phyloP scores from a whole-genome alignment of 2,888 invertebrate genomes.

The Lymantria monacha region DNA sequence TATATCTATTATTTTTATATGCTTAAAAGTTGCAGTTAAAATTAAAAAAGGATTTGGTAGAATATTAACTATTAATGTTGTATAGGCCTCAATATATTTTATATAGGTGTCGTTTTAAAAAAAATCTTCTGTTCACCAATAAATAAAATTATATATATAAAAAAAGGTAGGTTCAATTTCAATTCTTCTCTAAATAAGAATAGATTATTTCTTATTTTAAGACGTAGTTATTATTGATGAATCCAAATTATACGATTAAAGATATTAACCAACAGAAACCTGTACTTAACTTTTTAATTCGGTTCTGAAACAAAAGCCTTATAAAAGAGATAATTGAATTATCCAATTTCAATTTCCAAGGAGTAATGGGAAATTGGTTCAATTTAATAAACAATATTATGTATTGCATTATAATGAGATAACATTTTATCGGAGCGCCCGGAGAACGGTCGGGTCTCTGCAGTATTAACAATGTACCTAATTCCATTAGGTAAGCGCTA shows the following conservation, averaged over 20 bases:
- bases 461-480: constrained; percentile 43
- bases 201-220: no score
- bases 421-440: constrained; percentile 28
- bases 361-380: constrained; percentile 40
- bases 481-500: constrained; percentile 54
- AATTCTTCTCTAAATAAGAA: no score
- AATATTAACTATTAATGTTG: no score
- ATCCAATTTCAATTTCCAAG: constrained; percentile 42
- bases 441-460: constrained; percentile 19
- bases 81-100: no score
- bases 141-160: no score
- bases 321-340: constrained; percentile 40
- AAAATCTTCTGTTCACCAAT: no score
- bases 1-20: no score
- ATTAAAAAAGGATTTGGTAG: no score
- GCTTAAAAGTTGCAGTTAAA: no score
- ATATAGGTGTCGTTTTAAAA: no score
- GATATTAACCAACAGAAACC: constrained; percentile 18
- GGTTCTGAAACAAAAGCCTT: constrained; percentile 28
- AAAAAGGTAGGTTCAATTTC: no score
- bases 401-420: constrained; percentile 38
- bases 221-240: constrained; percentile 7
- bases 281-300: constrained; percentile 30
- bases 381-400: constrained; percentile 45
- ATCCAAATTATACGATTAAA: constrained; percentile 24